Evolutionary conservation across 2,888 invertebrate species (phyloP), one percentile per base, ranked within the genome.

Genomic region (Dryomyza anilis): DNA sequence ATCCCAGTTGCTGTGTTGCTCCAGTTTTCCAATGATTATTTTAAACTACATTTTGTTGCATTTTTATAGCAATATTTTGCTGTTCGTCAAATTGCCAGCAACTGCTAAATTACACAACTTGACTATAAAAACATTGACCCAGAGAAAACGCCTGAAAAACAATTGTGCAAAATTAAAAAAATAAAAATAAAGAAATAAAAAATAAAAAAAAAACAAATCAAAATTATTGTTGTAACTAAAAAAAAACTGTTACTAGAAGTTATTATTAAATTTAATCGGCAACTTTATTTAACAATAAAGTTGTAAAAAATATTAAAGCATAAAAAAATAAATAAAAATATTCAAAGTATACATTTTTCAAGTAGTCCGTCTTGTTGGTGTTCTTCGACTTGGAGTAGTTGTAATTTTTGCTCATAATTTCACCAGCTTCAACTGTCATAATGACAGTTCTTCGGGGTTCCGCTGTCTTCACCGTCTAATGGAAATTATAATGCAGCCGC

Each of bases 361-460:
- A n/a, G n/a, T n/a, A n/a, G n/a, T n/a, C n/a, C n/a, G n/a, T n/a
- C n/a, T n/a, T n/a, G n/a, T n/a, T n/a, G n/a, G n/a, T n/a, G n/a
- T n/a, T n/a, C n/a, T n/a, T n/a, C n/a, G n/a, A n/a, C n/a, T n/a
- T n/a, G n/a, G n/a, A n/a, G n/a, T n/a, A n/a, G n/a, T n/a, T n/a
- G n/a, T n/a, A n/a, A n/a, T n/a, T n/a, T n/a, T n/a, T n/a, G n/a
- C n/a, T n/a, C n/a, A n/a, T n/a, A n/a, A n/a, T n/a, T n/a, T n/a
- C n/a, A n/a, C n/a, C n/a, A n/a, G n/a, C n/a, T n/a, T 48, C 27
- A 52, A 52, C 61, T 61, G 61, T 52, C 61, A 53, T 61, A 61
- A 61, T 61, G 61, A 61, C 61, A 61, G 61, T 43, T 61, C 61
- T 61, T 43, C n/a, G n/a, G 39, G 52, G 36, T 39, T 61, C 50